Evolutionary conservation across 2,888 invertebrate species (phyloP).

Genomic region (Drosophila yooni): DNA sequence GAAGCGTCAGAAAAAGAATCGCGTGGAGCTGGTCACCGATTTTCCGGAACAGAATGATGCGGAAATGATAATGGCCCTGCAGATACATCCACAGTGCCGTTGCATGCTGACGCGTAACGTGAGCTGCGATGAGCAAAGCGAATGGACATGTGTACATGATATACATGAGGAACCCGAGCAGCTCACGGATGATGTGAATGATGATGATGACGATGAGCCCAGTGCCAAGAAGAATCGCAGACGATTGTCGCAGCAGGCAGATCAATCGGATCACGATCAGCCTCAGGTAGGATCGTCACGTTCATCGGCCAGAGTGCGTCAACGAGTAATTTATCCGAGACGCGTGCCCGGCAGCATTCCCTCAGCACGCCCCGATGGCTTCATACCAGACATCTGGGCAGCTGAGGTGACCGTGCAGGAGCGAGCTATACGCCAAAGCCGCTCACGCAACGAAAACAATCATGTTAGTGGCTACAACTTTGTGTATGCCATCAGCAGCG

Average conservation of each 20-base stretch:
- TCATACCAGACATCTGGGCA: slow-evolving; percentile 85
- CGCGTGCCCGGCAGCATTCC: slow-evolving; percentile 7
- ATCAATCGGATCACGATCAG: slow-evolving; percentile 1
- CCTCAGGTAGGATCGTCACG: slow-evolving; percentile 1
- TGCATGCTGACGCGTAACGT: slow-evolving; percentile 95
- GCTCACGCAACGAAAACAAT: slow-evolving; percentile 75
- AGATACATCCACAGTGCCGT: slow-evolving; percentile 87
- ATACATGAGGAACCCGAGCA: slow-evolving; percentile 89
- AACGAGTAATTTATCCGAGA: slow-evolving; percentile 9
- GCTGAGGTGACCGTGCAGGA: slow-evolving; percentile 85
- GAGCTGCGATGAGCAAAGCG: slow-evolving; percentile 93
- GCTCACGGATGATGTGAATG: slow-evolving; percentile 82
- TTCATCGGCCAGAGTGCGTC: slow-evolving; percentile 4
- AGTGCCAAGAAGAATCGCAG: slow-evolving; percentile 51
- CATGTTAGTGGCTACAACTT: slow-evolving; percentile 83
- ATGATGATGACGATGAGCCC: slow-evolving; percentile 64
- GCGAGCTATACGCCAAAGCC: slow-evolving; percentile 81
- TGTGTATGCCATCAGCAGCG: slow-evolving; percentile 85
- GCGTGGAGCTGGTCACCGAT: slow-evolving; percentile 95
- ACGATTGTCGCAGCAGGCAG: slow-evolving; percentile 1
- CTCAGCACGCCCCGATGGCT: slow-evolving; percentile 63
- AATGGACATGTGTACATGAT: slow-evolving; percentile 98
- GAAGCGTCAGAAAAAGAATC: slow-evolving; percentile 89
- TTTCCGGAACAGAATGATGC: slow-evolving; percentile 94
- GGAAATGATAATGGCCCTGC: slow-evolving; percentile 94